Evolutionary conservation across 2,888 invertebrate genomes (phyloP).

Genomic region (Heliconius hortense): DNA sequence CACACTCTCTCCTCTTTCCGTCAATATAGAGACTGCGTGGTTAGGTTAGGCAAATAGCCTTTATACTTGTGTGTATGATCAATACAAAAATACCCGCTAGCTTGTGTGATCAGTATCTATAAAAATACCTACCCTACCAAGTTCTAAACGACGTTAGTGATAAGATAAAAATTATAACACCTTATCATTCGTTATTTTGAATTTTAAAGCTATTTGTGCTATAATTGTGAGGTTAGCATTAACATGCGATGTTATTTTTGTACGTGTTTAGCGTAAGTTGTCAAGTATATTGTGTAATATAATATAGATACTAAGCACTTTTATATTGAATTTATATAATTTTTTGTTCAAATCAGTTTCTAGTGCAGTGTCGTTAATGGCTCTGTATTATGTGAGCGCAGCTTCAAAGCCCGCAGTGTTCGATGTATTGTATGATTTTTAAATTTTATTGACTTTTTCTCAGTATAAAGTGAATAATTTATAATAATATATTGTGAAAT

Average conservation of each 20-base stretch:
- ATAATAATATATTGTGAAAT: neutral
- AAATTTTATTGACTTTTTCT: neutral
- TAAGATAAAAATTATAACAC: slow-evolving; percentile 10
- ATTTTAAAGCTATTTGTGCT: neutral
- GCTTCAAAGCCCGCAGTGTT: neutral
- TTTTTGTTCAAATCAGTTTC: neutral
- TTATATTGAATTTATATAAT: neutral
- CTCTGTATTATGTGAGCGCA: neutral
- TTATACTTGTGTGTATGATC: slow-evolving; percentile 12
- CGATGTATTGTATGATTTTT: neutral
- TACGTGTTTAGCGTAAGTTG: neutral
- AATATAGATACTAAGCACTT: neutral
- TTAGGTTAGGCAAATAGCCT: slow-evolving; percentile 6
- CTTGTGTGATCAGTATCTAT: neutral
- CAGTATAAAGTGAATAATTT: neutral
- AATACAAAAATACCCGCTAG: slow-evolving; percentile 10
- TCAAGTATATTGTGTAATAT: neutral
- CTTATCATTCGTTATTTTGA: neutral
- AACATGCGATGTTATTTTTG: neutral
- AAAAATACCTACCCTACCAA: neutral
- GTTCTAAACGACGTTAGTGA: neutral
- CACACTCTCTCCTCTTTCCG: slow-evolving; percentile 14
- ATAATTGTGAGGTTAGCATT: neutral
- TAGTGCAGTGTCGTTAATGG: neutral
- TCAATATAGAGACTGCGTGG: slow-evolving; percentile 3